These are phyloP conservation scores for Aplochiton taeniatus DNA, from an alignment of 2,797 vertebrate species.

Conservation along the genomic window DNA sequence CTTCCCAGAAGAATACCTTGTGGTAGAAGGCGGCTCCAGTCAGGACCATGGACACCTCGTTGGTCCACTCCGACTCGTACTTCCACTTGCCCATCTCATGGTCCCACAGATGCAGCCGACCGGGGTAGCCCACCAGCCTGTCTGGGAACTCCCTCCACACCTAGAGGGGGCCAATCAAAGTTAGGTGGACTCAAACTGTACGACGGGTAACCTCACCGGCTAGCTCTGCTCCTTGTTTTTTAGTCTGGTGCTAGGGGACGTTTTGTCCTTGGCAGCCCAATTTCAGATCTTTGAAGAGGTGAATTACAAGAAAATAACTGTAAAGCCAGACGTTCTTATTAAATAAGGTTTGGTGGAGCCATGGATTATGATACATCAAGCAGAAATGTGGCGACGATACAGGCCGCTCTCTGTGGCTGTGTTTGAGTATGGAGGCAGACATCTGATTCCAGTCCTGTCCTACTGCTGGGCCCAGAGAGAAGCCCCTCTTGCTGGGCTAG, in stretches of 20 bases:
- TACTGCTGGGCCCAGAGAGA: constrained; percentile 3
- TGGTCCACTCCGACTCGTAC: constrained; percentile 99
- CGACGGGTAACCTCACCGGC: too few species aligned
- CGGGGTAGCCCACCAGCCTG: constrained; percentile 94
- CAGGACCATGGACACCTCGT: constrained; percentile 98
- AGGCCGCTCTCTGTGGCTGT: constrained; percentile 6
- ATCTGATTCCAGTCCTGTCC: constrained; percentile 20
- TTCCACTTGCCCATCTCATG: constrained; percentile 99
- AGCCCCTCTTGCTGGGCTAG: constrained; percentile 30
- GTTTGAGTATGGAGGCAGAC: constrained; percentile 11
- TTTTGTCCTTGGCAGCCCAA: too few species aligned
- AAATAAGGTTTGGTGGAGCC: too few species aligned
- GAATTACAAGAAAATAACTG: too few species aligned
- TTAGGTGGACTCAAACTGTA: too few species aligned
- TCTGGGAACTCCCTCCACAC: constrained; percentile 99
- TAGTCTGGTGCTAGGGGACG: too few species aligned
- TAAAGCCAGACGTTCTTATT: too few species aligned
- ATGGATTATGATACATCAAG: too few species aligned
- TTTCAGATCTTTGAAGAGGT: too few species aligned
- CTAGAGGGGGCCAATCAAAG: constrained; percentile 57
- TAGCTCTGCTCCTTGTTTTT: too few species aligned
- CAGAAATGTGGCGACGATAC: neutral
- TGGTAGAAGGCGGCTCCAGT: constrained; percentile 98
- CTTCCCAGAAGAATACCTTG: constrained; percentile 77
- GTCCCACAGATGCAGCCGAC: constrained; percentile 97